Evolutionary conservation across 1,140 invertebrate species (phyloP), one percentile per base, ranked within the genome.

Genomic region (Thaumatotibia leucotreta): DNA sequence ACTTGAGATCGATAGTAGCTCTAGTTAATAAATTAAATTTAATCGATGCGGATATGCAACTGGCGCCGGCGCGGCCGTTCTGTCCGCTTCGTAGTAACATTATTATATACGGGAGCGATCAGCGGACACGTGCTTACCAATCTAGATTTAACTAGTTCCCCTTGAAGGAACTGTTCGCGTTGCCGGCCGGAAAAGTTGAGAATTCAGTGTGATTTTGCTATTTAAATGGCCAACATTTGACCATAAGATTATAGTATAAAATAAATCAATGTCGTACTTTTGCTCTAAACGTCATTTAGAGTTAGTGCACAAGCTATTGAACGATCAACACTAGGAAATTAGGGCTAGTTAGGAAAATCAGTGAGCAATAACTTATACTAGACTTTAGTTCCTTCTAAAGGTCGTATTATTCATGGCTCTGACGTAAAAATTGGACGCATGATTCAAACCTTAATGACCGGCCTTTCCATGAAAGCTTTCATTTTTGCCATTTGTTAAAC

Each of bases 371-470:
- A 45, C 17, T 20, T 45, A 45, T 17, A 45, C 8, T 45, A 17
- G 39, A 35, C 20, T 68, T 64, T 49, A 17, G n/a, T 52, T 49
- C 52, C 14, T 39, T 45, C 17, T 74, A 71, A 77, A 80, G 69
- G 72, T 76, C 72, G 63, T 68, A 74, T 82, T 82, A 74, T 76
- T 79, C 75, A 77, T 66, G 61, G 49, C 50, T 63, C 67, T 76
- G 73, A 80, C 75, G 73, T 75, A 74, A 75, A 73, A 68, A 67
- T 61, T 58, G 63, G 33, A 31, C 68, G 54, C 67, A 69, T 75
- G 77, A 75, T 76, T 75, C 75, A 74, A 39, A 68, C n/a, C 63
- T 79, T 77, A 77, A 75, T 70, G 69, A 72, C 74, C 66, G 72
- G 63, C 67, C 69, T 73, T 80, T 78, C 54, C 24, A 52, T 58